Percentiles rank a stretch among this genome's conserved stretches.
These are phyloP conservation scores for Tychaedon coryphoeus DNA, from an alignment of 2,113 vertebrate genomes.

Conservation along the genomic window DNA sequence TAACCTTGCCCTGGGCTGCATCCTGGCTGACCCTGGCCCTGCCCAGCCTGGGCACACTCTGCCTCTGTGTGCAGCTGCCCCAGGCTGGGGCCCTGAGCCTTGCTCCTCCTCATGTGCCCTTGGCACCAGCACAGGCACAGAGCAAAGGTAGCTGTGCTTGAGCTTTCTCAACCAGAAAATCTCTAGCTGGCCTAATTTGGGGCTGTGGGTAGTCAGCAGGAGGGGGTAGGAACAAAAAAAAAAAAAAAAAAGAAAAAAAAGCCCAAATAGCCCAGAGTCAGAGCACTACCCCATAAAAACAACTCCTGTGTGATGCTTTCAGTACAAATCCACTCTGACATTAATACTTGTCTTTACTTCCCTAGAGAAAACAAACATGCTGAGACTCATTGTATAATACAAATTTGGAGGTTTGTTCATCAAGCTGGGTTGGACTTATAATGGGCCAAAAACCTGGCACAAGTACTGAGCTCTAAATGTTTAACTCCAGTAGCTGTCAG, in stretches of 20 bases:
- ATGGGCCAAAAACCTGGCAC: not conserved
- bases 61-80: too few species aligned
- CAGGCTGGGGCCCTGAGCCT: too few species aligned
- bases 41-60: too few species aligned
- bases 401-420: slow-evolving; percentile 14
- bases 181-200: not conserved
- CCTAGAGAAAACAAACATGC: not conserved
- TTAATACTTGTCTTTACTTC: slow-evolving; percentile 1
- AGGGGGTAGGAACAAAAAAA: not conserved
- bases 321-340: slow-evolving; percentile 21
- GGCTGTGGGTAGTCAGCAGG: not conserved
- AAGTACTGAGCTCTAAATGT: not conserved
- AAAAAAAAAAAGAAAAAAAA: not conserved
- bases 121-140: not conserved
- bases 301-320: slow-evolving; percentile 10
- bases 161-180: slow-evolving; percentile 34
- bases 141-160: not conserved
- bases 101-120: not conserved
- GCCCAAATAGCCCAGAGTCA: not conserved
- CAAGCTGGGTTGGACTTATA: not conserved
- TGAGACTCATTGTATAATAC: not conserved
- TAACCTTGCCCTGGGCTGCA: too few species aligned
- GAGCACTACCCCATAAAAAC: not conserved
- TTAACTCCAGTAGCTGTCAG: not conserved
- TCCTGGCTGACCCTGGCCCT: too few species aligned